phyloP scores from a whole-genome alignment of 2,888 invertebrate genomes.

The Meiosimyza decipiens region DNA sequence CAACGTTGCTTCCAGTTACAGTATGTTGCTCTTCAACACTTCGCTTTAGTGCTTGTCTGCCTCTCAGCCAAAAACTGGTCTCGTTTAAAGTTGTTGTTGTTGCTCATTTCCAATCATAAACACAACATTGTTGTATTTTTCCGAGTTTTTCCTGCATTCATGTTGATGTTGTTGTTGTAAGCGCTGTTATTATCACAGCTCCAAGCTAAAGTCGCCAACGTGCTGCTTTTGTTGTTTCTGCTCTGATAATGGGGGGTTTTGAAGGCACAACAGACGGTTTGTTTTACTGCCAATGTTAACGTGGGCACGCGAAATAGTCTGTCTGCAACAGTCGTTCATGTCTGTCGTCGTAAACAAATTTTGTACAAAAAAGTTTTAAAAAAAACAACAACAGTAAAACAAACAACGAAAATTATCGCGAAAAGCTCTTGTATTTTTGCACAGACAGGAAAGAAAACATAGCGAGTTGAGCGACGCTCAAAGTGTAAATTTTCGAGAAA shows the following conservation, averaged over 20 bases:
- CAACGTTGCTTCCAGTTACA: background rate
- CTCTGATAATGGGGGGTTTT: constrained; percentile 38
- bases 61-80: too few relatives aligned
- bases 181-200: constrained; percentile 7
- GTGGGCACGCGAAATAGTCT: constrained; percentile 38
- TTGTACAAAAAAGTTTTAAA: too few relatives aligned
- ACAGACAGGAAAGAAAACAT: too few relatives aligned
- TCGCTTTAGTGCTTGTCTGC: too few relatives aligned
- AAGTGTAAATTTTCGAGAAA: too few relatives aligned
- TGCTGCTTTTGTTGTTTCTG: constrained; percentile 13
- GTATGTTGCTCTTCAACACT: constrained; percentile 5
- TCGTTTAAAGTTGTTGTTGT: too few relatives aligned
- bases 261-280: constrained; percentile 36
- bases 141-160: background rate
- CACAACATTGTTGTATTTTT: constrained; percentile 1
- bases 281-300: too few relatives aligned
- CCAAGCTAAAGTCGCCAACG: constrained; percentile 31
- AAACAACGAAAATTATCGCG: too few relatives aligned
- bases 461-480: too few relatives aligned
- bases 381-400: too few relatives aligned
- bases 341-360: constrained; percentile 29
- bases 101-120: too few relatives aligned
- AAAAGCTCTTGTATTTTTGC: too few relatives aligned
- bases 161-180: background rate
- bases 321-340: constrained; percentile 41